Evolutionary conservation across 2,888 invertebrate genomes (phyloP), one percentile per base, ranked within the genome.

Genomic region (Micropterix aruncella): DNA sequence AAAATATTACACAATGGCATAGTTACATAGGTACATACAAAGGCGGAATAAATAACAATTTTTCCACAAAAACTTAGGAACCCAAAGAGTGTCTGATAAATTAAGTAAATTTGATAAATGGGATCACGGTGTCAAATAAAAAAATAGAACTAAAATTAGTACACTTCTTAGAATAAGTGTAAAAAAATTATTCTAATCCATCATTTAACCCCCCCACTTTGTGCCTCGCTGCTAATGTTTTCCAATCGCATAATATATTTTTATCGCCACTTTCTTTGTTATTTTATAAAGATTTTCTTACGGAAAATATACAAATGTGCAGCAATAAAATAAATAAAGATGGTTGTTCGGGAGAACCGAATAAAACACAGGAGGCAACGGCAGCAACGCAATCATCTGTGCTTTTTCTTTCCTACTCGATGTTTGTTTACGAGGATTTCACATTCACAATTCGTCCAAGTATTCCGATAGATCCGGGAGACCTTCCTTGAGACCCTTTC

Each of bases 401-500:
- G n/a, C n/a, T n/a, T n/a, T n/a, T 27, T 12, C 27, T 27, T 12
- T 7, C 12, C 5, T 12, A 27, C 27, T 12, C 27, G 12, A 27
- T 27, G 5, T 27, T 7, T 7, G 27, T 5, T 5, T 27, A 27
- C 27, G n/a, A n/a, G n/a, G n/a, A n/a, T n/a, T n/a, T n/a, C n/a
- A n/a, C 12, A 27, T 65, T 93, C 96, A 99, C 85, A 99, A 77
- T 77, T 99, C 99, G 80, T 99, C 99, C 74, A 96, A 76, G 72
- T 93, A 99, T 77, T 90, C 86, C 61, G 83, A 71, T 61, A 99
- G 77, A 63, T 92, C 90, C 59, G 99, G 99, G 55, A 99, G 80
- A 65, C 91, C 92, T 63, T 96, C 96, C 74, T 96, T 97, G 62
- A 99, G 79, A 69, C 97, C 97, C 80, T 99, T 99, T 70, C 99